Base-by-base conservation (phyloP, 1,140 invertebrate species). In the Cydia strobilella region DNA sequence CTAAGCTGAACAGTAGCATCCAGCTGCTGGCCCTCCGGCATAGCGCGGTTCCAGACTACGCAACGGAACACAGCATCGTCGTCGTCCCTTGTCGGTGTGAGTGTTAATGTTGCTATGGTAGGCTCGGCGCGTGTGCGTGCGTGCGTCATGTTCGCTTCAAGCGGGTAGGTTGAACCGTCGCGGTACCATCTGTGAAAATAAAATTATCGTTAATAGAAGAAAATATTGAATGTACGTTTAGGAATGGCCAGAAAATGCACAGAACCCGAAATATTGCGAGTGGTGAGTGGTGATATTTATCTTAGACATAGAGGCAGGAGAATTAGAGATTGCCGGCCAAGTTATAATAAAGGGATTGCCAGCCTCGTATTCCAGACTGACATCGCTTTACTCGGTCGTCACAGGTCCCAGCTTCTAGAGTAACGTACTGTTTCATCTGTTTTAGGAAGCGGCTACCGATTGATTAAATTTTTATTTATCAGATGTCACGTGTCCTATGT, bases 1-100 rank as follows among this genome's bases (percentile, higher is more conserved):
- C 96, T 96, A 39, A 99, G 93, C 0, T 95, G 95, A 27, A 98
- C 95, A 13, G 94, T 95, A 0, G 96, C 94, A 76, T 97, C 96
- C 51, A 98, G 88, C 77, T 97, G 97, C 25, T 96, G 94, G 6
- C 96, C 96, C 35, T 96, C 95, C 0, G 94, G 94, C 94, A 98
- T 96, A 39, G 98, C 98, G 20, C 97, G 94, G 91, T 98, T 99
- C 93, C 96, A 96, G 0, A 98, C 97, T 42, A 96, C 96, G 88
- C 98, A 98, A 45, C 95, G 94, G 90, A 96, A 98, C 13, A 95
- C 93, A 15, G 96, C 96, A 1, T 96, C 95, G 86, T 99, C 97
- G 86, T 98, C 97, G 65, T 97, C 96, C 75, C 97, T 95, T 13
- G 94, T 94, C 0, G 97, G 97, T 23, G 94, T 95, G 25, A 98